Evolutionary conservation across 2,888 invertebrate genomes (phyloP).

Genomic region (Eretmocerus hayati): DNA sequence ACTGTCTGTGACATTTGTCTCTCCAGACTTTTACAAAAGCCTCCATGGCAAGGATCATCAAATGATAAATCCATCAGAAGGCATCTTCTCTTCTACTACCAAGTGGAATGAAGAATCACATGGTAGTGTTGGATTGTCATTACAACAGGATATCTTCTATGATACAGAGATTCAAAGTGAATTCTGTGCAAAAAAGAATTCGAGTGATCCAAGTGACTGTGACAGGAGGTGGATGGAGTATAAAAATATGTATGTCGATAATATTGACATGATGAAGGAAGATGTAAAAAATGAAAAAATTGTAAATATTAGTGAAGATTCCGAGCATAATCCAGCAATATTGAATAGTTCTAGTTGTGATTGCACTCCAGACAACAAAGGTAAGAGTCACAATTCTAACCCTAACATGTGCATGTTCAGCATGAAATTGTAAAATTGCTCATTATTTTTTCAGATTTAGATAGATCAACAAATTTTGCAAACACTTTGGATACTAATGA

Average conservation of each 20-base stretch:
- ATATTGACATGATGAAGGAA: background rate
- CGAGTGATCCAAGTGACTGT: conserved; percentile 11
- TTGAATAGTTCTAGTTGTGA: no score
- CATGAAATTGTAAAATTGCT: no score
- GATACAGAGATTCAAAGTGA: conserved; percentile 13
- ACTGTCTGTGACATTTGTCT: conserved; percentile 34
- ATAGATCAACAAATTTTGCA: conserved; percentile 11
- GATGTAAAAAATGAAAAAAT: no score
- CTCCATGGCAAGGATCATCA: conserved; percentile 24
- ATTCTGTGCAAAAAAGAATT: conserved; percentile 3
- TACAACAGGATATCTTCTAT: conserved; percentile 10
- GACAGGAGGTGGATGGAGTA: conserved; percentile 18
- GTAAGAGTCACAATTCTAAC: no score
- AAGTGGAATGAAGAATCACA: conserved; percentile 6
- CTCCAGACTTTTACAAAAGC: conserved; percentile 31
- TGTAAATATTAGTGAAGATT: no score
- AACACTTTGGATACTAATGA: conserved; percentile 9
- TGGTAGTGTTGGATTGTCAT: conserved; percentile 4
- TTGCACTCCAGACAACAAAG: no score
- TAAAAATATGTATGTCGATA: conserved; percentile 15
- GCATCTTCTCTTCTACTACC: conserved; percentile 1
- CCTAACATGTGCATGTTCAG: no score
- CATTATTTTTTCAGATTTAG: background rate
- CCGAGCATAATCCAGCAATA: no score
- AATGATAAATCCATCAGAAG: background rate